Conservation (phyloP, 2,113 vertebrate genomes). For the Paratilapia polleni region DNA sequence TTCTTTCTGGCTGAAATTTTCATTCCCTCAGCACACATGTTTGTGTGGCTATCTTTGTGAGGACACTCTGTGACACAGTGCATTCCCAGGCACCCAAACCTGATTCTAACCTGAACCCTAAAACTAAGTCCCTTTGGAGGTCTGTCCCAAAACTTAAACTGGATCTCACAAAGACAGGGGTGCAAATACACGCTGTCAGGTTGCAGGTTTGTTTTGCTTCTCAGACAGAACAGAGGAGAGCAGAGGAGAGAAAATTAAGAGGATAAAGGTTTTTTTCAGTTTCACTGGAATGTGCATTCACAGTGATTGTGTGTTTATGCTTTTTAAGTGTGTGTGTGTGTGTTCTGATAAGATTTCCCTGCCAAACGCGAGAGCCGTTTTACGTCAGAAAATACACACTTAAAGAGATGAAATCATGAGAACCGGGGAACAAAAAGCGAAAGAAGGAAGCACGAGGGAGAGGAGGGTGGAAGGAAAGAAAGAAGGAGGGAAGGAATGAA, state of each 20-base stretch:
- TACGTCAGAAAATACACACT: constrained; percentile 38
- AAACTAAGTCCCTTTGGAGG: background rate
- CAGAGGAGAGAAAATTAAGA: background rate
- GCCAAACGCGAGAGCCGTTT: constrained; percentile 13
- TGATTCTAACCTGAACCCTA: background rate
- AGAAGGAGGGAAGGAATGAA: background rate
- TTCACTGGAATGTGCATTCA: background rate
- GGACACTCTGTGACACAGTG: background rate
- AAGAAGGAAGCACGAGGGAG: background rate
- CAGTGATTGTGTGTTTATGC: background rate
- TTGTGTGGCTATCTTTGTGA: background rate
- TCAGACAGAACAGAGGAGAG: background rate
- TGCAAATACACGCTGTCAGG: background rate
- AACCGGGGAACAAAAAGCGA: background rate
- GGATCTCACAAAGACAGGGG: background rate
- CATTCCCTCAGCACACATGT: constrained; percentile 1
- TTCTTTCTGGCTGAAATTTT: constrained; percentile 55
- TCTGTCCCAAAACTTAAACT: background rate
- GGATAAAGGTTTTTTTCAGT: background rate
- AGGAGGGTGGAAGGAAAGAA: background rate
- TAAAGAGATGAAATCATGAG: constrained; percentile 37
- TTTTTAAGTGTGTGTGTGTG: background rate
- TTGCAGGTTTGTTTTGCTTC: constrained; percentile 20
- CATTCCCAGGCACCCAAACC: background rate
- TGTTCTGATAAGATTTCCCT: constrained; percentile 21